Evolutionary conservation across 2,888 invertebrate genomes (phyloP).

Genomic region (Barypeithes pellucidus): DNA sequence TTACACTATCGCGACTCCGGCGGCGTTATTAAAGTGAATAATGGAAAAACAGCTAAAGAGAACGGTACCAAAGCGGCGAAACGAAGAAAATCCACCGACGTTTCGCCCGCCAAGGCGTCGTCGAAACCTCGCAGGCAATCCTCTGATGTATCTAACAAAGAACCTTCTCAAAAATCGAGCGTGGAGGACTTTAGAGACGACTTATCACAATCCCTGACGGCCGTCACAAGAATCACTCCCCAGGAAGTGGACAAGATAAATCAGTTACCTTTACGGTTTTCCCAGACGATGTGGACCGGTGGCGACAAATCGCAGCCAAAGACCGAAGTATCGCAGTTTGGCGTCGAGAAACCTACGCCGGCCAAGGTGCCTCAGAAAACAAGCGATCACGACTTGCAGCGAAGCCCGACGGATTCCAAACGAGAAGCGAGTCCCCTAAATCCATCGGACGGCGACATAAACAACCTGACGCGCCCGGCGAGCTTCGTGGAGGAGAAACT

Average conservation of each 20-base stretch:
- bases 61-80: not conserved
- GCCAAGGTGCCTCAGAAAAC: not conserved
- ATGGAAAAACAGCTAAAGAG: too few relatives aligned
- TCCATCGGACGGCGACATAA: not conserved
- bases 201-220: not conserved
- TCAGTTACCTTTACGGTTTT: not conserved
- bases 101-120: not conserved
- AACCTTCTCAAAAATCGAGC: not conserved
- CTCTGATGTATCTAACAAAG: not conserved
- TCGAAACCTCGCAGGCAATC: not conserved
- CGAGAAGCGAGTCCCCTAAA: too few relatives aligned
- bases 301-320: not conserved
- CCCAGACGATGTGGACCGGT: not conserved
- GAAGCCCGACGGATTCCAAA: not conserved
- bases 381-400: not conserved
- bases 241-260: slow-evolving; percentile 15
- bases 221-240: not conserved
- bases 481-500: slow-evolving; percentile 6
- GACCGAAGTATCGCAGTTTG: not conserved
- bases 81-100: not conserved
- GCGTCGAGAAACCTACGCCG: not conserved
- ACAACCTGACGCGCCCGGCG: not conserved
- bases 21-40: not conserved
- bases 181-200: slow-evolving; percentile 1
- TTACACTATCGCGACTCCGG: not conserved